These are phyloP conservation scores for Achatina immaculata DNA, from an alignment of 1,140 invertebrate species.

Conservation along the genomic window DNA sequence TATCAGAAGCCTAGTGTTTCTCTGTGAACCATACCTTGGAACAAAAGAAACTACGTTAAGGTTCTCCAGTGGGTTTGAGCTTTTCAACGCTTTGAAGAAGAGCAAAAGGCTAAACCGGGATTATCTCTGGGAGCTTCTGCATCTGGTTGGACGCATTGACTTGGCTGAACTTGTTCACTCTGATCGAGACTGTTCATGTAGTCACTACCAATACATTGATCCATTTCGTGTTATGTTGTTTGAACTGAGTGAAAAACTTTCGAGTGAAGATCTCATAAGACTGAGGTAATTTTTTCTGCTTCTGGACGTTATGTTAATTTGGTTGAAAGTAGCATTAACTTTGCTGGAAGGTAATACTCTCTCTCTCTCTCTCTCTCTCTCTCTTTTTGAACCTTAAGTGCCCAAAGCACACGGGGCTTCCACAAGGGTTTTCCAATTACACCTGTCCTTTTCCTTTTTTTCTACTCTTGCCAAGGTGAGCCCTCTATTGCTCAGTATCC, in stretches of 20 bases:
- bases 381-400: too few relatives aligned
- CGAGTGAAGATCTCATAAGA: background rate
- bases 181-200: background rate
- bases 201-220: background rate
- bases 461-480: too few relatives aligned
- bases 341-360: too few relatives aligned
- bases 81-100: constrained; percentile 13
- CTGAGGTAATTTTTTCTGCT: background rate
- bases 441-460: too few relatives aligned
- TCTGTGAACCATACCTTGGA: background rate
- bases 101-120: background rate
- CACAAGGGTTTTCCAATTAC: too few relatives aligned
- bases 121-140: background rate
- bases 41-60: background rate
- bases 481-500: too few relatives aligned
- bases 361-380: too few relatives aligned
- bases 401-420: too few relatives aligned
- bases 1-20: constrained; percentile 1
- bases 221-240: constrained; percentile 1
- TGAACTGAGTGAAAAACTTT: background rate
- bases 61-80: background rate
- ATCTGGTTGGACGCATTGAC: background rate
- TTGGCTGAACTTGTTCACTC: background rate
- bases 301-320: background rate
- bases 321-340: background rate